phyloP scores from a whole-genome alignment of 1,140 invertebrate species.

The Hypsibius dujardini region DNA sequence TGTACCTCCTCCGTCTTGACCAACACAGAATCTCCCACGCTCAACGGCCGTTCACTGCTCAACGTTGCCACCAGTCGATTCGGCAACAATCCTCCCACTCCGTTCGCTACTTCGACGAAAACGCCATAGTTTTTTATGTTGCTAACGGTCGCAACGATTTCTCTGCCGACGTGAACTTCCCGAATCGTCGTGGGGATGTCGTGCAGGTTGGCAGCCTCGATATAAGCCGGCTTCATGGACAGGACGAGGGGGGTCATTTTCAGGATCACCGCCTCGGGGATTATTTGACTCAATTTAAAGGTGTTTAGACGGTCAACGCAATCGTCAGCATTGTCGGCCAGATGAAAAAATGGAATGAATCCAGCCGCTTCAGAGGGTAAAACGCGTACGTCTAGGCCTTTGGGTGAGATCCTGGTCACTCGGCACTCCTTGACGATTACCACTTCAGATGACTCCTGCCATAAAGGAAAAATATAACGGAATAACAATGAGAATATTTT shows the following conservation, averaged over 20 bases:
- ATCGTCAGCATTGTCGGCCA: slow-evolving; percentile 28
- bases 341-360: slow-evolving; percentile 28
- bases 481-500: too few species aligned
- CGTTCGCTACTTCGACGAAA: slow-evolving; percentile 31
- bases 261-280: slow-evolving; percentile 27
- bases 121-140: slow-evolving; percentile 30
- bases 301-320: slow-evolving; percentile 25
- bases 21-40: slow-evolving; percentile 28
- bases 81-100: slow-evolving; percentile 28
- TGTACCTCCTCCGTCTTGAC: slow-evolving; percentile 28
- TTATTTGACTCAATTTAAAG: slow-evolving; percentile 25
- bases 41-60: slow-evolving; percentile 18
- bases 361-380: slow-evolving; percentile 23
- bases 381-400: slow-evolving; percentile 27
- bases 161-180: slow-evolving; percentile 27
- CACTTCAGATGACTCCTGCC: neutral
- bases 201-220: slow-evolving; percentile 22
- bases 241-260: slow-evolving; percentile 23
- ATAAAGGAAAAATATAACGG: neutral
- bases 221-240: slow-evolving; percentile 24
- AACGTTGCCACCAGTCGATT: slow-evolving; percentile 25
- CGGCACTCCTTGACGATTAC: slow-evolving; percentile 25
- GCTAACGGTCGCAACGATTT: slow-evolving; percentile 27
- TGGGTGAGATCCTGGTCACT: slow-evolving; percentile 24
- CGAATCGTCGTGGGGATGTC: slow-evolving; percentile 21